Base-by-base conservation (phyloP, 2,113 vertebrate genomes). In the Hiodon tergisus region DNA sequence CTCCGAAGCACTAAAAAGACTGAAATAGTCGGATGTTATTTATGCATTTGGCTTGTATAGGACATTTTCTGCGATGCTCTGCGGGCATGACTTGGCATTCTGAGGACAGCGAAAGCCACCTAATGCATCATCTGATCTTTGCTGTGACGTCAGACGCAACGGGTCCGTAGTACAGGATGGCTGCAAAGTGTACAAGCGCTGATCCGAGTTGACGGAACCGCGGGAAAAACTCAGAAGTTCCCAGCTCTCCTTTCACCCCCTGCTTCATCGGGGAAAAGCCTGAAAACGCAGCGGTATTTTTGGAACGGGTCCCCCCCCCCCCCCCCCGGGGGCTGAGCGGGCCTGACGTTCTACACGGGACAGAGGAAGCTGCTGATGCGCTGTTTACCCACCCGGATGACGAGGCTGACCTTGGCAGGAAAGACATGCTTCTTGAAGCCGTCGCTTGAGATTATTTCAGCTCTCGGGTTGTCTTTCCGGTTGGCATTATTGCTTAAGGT, bases 381-480 rank as follows among this genome's bases (percentile, higher is more conserved):
- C 74, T 82, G 78, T 79, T 82, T 75, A 66, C 71, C 78, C 74
- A 9, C 66, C 11, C 59, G 78, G 8, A 55, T 75, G 76, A 78
- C 77, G 65, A 60, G 80, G 61, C 74, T 83, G 83, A 86, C 86
- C 83, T 88, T 86, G 86, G 83, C 76, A 76, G 76, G 80, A 80
- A 86, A 81, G 79, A 77, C 77, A 79, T 80, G 86, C 84, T 82
- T 85, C 83, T 88, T 84, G 76, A 84, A 82, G 78, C 87, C 82
- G 86, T 88, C 84, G 74, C 69, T 75, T 80, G 74, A 14, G 61
- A 87, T 91, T 87, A 87, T 79, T 89, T 87, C 84, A 86, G 80
- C 85, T 81, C 71, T 58, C 17, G 58, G 73, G 52, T 54, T 59
- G 53, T 81, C 50, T 74, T 80, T 83, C 77, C 78, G 54, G 70